These are phyloP conservation scores for Drosophila nigricruria DNA, from an alignment of 2,888 invertebrate species.

Conservation along the genomic window DNA sequence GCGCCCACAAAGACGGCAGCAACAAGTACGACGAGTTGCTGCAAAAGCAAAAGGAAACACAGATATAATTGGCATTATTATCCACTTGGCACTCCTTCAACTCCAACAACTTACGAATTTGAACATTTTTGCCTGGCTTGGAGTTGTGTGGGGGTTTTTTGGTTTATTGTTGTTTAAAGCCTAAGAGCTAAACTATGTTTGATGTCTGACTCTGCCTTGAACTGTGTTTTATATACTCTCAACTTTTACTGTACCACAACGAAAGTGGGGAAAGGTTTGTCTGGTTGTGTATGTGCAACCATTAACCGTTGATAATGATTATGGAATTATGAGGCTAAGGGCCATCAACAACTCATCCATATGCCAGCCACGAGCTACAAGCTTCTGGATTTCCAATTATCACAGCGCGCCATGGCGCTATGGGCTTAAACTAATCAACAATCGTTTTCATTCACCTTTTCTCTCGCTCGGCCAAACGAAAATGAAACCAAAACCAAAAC, in stretches of 20 bases:
- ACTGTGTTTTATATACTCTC: slow-evolving; percentile 63
- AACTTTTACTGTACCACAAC: slow-evolving; percentile 30
- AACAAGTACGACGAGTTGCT: slow-evolving; percentile 67
- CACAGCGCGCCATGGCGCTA: slow-evolving; percentile 43
- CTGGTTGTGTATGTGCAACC: slow-evolving; percentile 26
- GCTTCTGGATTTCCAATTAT: slow-evolving; percentile 75
- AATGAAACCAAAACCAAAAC: slow-evolving; percentile 41
- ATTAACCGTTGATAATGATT: slow-evolving; percentile 63
- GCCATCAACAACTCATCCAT: slow-evolving; percentile 27
- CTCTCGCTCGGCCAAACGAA: slow-evolving; percentile 39
- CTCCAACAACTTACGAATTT: slow-evolving; percentile 76
- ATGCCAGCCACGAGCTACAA: slow-evolving; percentile 56
- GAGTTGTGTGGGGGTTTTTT: slow-evolving; percentile 30
- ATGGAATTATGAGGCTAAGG: slow-evolving; percentile 43
- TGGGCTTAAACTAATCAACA: slow-evolving; percentile 44
- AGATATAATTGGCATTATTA: slow-evolving; percentile 6
- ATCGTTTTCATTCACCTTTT: slow-evolving; percentile 49
- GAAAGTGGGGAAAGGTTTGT: slow-evolving; percentile 60
- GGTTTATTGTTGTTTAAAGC: slow-evolving; percentile 63
- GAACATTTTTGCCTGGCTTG: slow-evolving; percentile 76
- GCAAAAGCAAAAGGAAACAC: slow-evolving; percentile 22
- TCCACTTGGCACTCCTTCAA: slow-evolving; percentile 4
- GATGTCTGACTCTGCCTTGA: slow-evolving; percentile 56
- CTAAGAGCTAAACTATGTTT: slow-evolving; percentile 73
- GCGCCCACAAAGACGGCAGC: slow-evolving; percentile 41